Percentiles rank a stretch among this genome's conserved stretches.
phyloP scores from a whole-genome alignment of 2,797 vertebrate species.

The Danio aesculapii region DNA sequence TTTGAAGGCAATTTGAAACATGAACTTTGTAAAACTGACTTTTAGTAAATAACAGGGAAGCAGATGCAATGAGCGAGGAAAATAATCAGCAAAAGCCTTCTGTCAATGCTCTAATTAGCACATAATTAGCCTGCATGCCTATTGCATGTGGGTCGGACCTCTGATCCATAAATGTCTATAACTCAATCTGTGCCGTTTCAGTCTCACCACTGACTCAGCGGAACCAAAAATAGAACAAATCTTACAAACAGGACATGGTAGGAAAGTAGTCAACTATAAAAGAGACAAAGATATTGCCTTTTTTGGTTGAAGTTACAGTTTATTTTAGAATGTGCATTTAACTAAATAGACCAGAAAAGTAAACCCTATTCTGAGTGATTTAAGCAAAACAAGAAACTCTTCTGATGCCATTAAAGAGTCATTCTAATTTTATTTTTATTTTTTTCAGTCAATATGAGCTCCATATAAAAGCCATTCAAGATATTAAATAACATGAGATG shows the following conservation, averaged over 20 bases:
- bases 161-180: slow-evolving; percentile 45
- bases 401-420: not conserved
- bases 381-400: not conserved
- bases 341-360: not conserved
- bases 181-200: slow-evolving; percentile 25
- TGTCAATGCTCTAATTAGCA: slow-evolving; percentile 50
- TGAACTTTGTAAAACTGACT: not conserved
- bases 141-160: slow-evolving; percentile 46
- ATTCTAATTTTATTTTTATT: too few species aligned
- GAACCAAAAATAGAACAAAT: slow-evolving; percentile 11
- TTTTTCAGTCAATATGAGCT: too few species aligned
- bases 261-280: not conserved
- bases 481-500: not conserved
- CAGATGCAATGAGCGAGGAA: slow-evolving; percentile 24
- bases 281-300: not conserved
- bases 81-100: slow-evolving; percentile 26
- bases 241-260: not conserved
- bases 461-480: too few species aligned
- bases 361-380: not conserved
- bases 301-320: not conserved
- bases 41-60: not conserved
- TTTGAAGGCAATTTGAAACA: not conserved
- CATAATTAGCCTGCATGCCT: slow-evolving; percentile 32
- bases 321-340: not conserved
- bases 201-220: not conserved